Percentiles rank a stretch among this genome's conserved stretches.
These are phyloP conservation scores for Chalcosyrphus nemorum DNA, from an alignment of 2,888 invertebrate species.

Conservation along the genomic window DNA sequence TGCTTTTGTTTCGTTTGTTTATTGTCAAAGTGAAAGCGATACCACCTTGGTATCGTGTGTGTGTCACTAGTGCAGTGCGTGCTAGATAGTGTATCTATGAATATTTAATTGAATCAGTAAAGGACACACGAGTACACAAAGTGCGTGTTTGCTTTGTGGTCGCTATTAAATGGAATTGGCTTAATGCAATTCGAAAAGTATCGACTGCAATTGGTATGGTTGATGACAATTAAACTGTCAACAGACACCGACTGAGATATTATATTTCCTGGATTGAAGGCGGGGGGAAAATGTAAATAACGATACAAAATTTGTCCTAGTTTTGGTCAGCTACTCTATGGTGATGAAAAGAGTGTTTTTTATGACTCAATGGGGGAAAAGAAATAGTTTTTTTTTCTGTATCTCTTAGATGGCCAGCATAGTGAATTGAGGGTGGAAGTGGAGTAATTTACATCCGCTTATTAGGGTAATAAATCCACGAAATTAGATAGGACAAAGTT, in stretches of 20 bases:
- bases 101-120: constrained; percentile 14
- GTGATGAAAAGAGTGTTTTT: constrained; percentile 9
- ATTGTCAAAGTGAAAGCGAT: neutral
- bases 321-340: neutral
- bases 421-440: neutral
- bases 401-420: neutral
- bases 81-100: constrained; percentile 10
- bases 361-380: neutral
- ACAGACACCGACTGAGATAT: neutral
- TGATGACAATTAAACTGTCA: constrained; percentile 32
- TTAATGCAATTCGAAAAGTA: constrained; percentile 14
- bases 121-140: neutral
- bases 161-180: neutral
- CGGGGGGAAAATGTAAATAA: too few species aligned
- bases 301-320: neutral
- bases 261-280: neutral
- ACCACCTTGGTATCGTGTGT: neutral
- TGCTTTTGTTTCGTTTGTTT: too few species aligned
- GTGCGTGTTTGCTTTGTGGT: neutral
- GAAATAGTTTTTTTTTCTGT: neutral
- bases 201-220: neutral
- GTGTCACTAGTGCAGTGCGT: neutral
- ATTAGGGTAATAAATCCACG: constrained; percentile 58
- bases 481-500: constrained; percentile 59
- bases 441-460: constrained; percentile 52